phyloP scores from a whole-genome alignment of 2,888 invertebrate species.

The Morpho helenor region DNA sequence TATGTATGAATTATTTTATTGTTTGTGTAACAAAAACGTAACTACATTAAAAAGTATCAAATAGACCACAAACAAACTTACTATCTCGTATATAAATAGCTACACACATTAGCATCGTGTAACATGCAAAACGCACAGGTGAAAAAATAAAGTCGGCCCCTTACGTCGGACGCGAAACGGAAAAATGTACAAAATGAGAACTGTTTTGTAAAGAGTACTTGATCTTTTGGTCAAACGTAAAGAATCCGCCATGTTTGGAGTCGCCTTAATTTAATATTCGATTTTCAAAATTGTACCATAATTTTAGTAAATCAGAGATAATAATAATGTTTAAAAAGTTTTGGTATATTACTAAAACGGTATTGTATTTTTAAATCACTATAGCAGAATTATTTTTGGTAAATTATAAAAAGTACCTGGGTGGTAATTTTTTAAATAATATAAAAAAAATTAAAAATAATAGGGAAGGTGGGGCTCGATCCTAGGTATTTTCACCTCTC shows the following conservation, averaged over 20 bases:
- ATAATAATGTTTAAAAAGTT: no score
- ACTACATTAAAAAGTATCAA: background rate
- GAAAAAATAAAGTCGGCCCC: constrained; percentile 47
- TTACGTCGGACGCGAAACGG: constrained; percentile 43
- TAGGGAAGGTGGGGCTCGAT: no score
- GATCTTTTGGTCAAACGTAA: constrained; percentile 57
- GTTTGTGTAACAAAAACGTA: no score
- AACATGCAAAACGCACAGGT: constrained; percentile 56
- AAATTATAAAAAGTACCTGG: no score
- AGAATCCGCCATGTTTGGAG: constrained; percentile 38
- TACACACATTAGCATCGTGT: constrained; percentile 25
- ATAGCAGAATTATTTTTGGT: no score
- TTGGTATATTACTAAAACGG: no score
- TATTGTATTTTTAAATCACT: no score
- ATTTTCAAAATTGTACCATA: background rate
- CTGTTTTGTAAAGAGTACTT: constrained; percentile 56
- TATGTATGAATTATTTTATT: no score
- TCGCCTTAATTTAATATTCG: constrained; percentile 15
- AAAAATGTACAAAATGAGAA: constrained; percentile 65
- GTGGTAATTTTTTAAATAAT: no score
- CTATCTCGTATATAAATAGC: constrained; percentile 10
- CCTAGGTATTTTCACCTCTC: no score
- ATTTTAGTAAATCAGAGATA: no score
- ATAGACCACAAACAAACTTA: constrained; percentile 9
- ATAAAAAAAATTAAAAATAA: no score